A percentile compares a stretch with the other conserved stretches of the same genome.
Evolutionary conservation across 2,113 vertebrate species (phyloP).

Genomic region (Xiphophorus hellerii): DNA sequence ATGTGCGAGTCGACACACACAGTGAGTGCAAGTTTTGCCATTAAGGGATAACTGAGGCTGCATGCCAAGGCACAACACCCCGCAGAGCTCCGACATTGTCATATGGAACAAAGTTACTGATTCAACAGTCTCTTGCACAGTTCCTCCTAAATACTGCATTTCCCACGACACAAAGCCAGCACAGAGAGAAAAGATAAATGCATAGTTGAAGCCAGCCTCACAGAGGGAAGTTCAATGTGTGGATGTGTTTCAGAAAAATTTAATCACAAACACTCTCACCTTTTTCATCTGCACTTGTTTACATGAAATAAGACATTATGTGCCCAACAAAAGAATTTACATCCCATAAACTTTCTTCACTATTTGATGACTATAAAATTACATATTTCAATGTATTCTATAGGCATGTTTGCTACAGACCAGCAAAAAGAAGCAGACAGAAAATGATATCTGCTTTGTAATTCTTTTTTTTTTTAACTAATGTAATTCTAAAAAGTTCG

Average conservation of each 20-base stretch:
- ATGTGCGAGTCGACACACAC: constrained; percentile 65
- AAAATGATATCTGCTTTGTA: too few relatives aligned
- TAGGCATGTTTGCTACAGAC: not conserved
- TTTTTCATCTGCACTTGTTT: constrained; percentile 24
- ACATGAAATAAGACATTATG: constrained; percentile 40
- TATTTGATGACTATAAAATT: not conserved
- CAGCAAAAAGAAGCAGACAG: too few relatives aligned
- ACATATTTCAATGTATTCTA: not conserved
- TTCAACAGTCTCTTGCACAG: constrained; percentile 60
- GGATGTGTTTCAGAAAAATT: constrained; percentile 42
- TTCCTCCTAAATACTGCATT: constrained; percentile 66
- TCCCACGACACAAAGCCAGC: constrained; percentile 35
- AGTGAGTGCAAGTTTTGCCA: constrained; percentile 36
- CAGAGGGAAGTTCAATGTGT: constrained; percentile 33
- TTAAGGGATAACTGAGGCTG: constrained; percentile 48
- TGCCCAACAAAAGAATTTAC: not conserved
- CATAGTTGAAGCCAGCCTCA: constrained; percentile 39
- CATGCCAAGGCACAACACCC: constrained; percentile 58
- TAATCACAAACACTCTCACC: constrained; percentile 40
- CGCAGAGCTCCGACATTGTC: constrained; percentile 58
- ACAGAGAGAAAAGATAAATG: constrained; percentile 50
- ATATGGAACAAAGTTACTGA: constrained; percentile 68
- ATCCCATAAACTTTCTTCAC: not conserved
- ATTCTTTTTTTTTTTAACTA: too few relatives aligned
- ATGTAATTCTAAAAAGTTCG: too few relatives aligned